Percentiles rank a stretch among this genome's conserved stretches.
Evolutionary conservation across 2,888 invertebrate genomes (phyloP).

Genomic region (Aelia acuminata): DNA sequence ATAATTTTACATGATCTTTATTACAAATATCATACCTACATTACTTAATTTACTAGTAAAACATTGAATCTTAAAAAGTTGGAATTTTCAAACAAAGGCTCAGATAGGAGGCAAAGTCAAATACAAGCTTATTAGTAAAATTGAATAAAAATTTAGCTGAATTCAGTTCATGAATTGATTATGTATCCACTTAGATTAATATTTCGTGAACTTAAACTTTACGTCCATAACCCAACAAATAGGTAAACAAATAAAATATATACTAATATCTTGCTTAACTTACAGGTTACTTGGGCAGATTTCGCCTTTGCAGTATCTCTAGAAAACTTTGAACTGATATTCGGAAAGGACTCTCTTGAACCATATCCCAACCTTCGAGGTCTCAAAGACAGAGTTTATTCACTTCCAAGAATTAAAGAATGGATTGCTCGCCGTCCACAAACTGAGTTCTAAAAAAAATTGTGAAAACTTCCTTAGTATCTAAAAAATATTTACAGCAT

Average conservation of each 20-base stretch:
- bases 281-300: conserved; percentile 63
- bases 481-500: conserved; percentile 16
- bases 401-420: conserved; percentile 61
- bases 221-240: not conserved
- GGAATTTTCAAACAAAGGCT: too few relatives aligned
- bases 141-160: not conserved
- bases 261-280: conserved; percentile 32
- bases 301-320: conserved; percentile 55
- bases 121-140: too few relatives aligned
- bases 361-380: conserved; percentile 61
- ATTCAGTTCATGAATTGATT: not conserved
- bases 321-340: conserved; percentile 56
- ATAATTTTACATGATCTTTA: too few relatives aligned
- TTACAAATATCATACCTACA: too few relatives aligned
- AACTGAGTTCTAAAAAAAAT: conserved; percentile 50
- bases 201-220: not conserved
- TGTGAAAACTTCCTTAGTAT: conserved; percentile 8
- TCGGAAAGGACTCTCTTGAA: conserved; percentile 54
- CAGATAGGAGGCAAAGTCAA: too few relatives aligned
- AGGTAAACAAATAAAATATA: not conserved
- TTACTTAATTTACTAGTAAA: too few relatives aligned
- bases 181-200: not conserved
- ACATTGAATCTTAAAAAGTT: too few relatives aligned
- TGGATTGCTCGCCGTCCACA: conserved; percentile 61
- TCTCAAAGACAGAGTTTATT: conserved; percentile 58